Evolutionary conservation across 23 tunicate species (phyloP), one percentile per base, ranked within the genome.

Genomic region (Trididemnum clinides): DNA sequence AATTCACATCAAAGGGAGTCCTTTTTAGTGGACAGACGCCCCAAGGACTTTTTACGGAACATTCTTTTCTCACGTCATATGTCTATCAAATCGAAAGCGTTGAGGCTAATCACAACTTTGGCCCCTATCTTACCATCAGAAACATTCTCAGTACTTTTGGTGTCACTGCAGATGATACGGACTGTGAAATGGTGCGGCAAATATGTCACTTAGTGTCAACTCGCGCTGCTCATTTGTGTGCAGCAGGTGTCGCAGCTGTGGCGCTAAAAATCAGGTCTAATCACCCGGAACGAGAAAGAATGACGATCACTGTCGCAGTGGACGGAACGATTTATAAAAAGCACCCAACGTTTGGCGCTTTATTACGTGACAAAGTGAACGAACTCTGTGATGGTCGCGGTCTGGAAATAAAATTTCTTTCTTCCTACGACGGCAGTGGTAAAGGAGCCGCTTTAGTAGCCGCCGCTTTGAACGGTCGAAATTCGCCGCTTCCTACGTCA

Each of bases 191-290:
- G 31, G 84, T 86, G 27, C 33, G 31, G 18, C 39, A 78, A 64
- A 64, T 64, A 32, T 92, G 89, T 51, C 71, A 79, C 34, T 64
- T 89, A 15, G 98, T 95, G 28, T 82, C 89, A 79, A 87, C 85
- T 0, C 62, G 98, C 20, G 98, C 98, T 0, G 98, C 98, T 34
- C 78, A 89, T 34, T 71, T 95, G 27, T 95, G 98, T 63, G 95
- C 95, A 28, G 79, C 98, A 23, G 98, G 98, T 26, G 90, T 95
- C 64, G 88, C 98, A 0, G 98, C 98, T 21, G 70, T 95, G 51
- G 90, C 87, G 12, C 72, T 80, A 76, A 64, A 62, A 69, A 34
- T 54, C 33, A 72, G 39, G 26, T 75, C 57, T 2, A 39, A 57
- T 28, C 36, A 32, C 29, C 80, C 57, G 4, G 77, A 33, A 25